Conservation (phyloP, 2,797 vertebrate species). For the Chelidonichthys spinosus region DNA sequence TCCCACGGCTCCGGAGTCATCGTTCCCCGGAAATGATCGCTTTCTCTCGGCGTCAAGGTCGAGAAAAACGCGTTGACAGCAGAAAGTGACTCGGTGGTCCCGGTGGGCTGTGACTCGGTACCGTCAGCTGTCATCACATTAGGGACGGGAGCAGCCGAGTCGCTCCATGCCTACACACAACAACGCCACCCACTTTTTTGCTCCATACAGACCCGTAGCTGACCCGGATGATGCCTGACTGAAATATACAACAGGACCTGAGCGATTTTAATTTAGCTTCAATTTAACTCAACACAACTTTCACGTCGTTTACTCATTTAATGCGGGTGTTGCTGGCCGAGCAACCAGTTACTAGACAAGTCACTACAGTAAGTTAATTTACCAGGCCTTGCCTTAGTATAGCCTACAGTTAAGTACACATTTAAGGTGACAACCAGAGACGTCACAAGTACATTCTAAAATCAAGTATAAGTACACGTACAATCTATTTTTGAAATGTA, state of each 20-base stretch:
- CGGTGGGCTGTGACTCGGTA: slow-evolving; percentile 19
- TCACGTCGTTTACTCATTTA: too few relatives aligned
- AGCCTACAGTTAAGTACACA: background rate
- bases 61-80: slow-evolving; percentile 6
- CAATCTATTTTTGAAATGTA: too few relatives aligned
- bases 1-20: background rate
- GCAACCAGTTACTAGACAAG: background rate
- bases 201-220: slow-evolving; percentile 56
- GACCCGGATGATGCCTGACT: slow-evolving; percentile 75
- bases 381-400: background rate
- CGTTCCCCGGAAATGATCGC: background rate
- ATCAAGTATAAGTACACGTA: too few relatives aligned
- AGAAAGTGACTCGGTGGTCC: slow-evolving; percentile 21
- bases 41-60: background rate
- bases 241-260: slow-evolving; percentile 41
- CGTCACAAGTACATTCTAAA: too few relatives aligned
- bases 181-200: slow-evolving; percentile 80
- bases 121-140: slow-evolving; percentile 82
- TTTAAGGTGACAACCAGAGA: background rate
- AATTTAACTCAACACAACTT: too few relatives aligned
- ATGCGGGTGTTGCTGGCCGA: too few relatives aligned
- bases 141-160: slow-evolving; percentile 32
- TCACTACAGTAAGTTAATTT: background rate
- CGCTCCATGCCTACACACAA: slow-evolving; percentile 74
- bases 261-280: too few relatives aligned